Base-by-base conservation (phyloP, 2,888 invertebrate species). In the Agrochola litura region DNA sequence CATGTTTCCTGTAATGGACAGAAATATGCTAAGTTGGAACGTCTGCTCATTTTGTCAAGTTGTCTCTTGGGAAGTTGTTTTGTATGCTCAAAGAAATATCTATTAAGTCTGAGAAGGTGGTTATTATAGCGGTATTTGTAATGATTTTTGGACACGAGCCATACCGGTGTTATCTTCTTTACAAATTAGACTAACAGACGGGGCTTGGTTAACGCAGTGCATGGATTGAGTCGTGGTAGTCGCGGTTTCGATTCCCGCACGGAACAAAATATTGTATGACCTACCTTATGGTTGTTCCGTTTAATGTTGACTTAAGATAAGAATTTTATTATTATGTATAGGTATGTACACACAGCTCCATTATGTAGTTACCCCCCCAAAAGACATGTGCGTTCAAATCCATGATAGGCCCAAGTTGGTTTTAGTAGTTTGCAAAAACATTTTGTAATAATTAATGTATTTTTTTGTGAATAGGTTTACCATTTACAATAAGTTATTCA, bases 1-100 rank as follows among this genome's bases (percentile, higher is more conserved):
- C 90, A n/a, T 90, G 86, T 8, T 79, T 5, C 25, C 95, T 95
- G 80, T 37, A 91, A 91, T 41, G 4, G 2, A 43, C 22, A 71
- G 8, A 52, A 16, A 41, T 63, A 52, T 66, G 5, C n/a, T 12
- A 6, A 70, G 30, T 30, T 60, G n/a, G 37, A 52, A 70, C 19
- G 71, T 73, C 41, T 41, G 22, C 6, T 58, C 19, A 58, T 64
- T 41, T 79, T 41, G 16, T 58, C 22, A 37, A 58, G 19, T 37
- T 64, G n/a, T 58, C 14, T 58, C 6, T 10, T 49, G 56, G 9
- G 3, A 49, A 49, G 43, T 25, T 65, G 4, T 16, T 19, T 30
- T 25, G 52, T 37, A 22, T 52, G 5, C 16, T 30, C 12, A 16
- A 64, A 19, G 8, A 49, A 56, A 61, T 52, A 2, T 37, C 10